Percentiles rank a stretch among this genome's conserved stretches.
These are phyloP conservation scores for Orthonyx spaldingii DNA, from an alignment of 2,113 vertebrate genomes.

Conservation along the genomic window DNA sequence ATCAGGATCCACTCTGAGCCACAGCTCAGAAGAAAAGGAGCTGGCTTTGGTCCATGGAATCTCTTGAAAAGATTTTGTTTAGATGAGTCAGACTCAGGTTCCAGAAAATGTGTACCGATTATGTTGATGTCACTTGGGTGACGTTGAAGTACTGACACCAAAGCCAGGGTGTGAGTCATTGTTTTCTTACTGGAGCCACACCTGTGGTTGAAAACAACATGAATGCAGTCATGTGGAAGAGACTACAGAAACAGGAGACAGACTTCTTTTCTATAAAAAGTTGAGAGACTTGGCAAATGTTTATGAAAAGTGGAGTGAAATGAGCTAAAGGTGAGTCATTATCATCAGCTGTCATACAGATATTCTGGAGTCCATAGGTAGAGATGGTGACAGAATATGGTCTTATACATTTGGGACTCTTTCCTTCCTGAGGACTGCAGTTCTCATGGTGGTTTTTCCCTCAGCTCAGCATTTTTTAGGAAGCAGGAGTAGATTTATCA, in stretches of 20 bases:
- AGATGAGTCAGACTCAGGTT: neutral
- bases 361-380: neutral
- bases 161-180: neutral
- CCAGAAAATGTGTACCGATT: neutral
- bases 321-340: neutral
- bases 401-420: neutral
- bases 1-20: neutral
- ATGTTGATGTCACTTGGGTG: neutral
- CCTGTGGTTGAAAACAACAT: neutral
- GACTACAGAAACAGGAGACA: neutral
- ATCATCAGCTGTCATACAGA: neutral
- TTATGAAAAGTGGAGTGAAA: neutral
- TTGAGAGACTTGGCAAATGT: neutral
- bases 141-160: neutral
- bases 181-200: neutral
- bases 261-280: neutral
- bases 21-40: neutral
- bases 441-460: neutral
- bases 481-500: neutral
- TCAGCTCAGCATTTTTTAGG: conserved; percentile 19
- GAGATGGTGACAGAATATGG: neutral
- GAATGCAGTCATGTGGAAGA: neutral
- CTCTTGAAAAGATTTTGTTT: neutral
- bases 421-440: neutral
- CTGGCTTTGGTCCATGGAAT: neutral